phyloP scores from a whole-genome alignment of 2,113 vertebrate species.

The Seriola aureovittata region DNA sequence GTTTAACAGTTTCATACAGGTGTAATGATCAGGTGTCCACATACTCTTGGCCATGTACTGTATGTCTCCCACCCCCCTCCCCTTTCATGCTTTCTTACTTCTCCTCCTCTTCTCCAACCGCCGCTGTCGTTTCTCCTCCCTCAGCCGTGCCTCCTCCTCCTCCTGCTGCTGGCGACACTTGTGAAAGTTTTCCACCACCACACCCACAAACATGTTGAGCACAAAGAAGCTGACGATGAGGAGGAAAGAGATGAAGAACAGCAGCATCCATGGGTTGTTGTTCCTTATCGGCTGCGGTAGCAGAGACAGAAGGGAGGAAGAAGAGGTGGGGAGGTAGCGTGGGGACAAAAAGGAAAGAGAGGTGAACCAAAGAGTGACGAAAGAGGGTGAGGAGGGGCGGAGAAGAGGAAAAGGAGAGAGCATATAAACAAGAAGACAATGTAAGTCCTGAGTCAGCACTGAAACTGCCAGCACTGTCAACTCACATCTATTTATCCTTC shows the following conservation, averaged over 20 bases:
- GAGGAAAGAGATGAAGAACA: constrained; percentile 97
- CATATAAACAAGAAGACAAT: constrained; percentile 71
- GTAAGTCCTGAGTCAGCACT: constrained; percentile 76
- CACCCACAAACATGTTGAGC: constrained; percentile 97
- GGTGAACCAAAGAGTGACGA: constrained; percentile 28
- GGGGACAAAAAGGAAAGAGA: constrained; percentile 30
- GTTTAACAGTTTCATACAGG: not conserved
- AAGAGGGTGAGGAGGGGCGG: constrained; percentile 24
- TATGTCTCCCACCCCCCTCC: not conserved
- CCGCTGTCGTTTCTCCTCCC: constrained; percentile 92
- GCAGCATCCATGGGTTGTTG: constrained; percentile 96
- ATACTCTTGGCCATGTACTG: not conserved
- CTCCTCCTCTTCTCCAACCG: constrained; percentile 94
- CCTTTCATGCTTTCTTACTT: constrained; percentile 87
- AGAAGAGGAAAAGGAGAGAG: constrained; percentile 48
- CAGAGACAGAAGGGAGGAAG: not conserved
- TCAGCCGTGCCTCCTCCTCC: constrained; percentile 91
- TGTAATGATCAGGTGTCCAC: not conserved
- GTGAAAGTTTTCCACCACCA: constrained; percentile 98
- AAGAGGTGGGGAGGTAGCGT: constrained; percentile 1
- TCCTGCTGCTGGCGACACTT: constrained; percentile 97
- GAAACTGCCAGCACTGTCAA: constrained; percentile 71
- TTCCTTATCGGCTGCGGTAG: constrained; percentile 89
- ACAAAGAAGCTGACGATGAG: constrained; percentile 98
- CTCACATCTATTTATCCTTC: constrained; percentile 69